A percentile compares a stretch with the other conserved stretches of the same genome.
These are phyloP conservation scores for Saturnia pavonia DNA, from an alignment of 2,888 invertebrate genomes.

Conservation along the genomic window DNA sequence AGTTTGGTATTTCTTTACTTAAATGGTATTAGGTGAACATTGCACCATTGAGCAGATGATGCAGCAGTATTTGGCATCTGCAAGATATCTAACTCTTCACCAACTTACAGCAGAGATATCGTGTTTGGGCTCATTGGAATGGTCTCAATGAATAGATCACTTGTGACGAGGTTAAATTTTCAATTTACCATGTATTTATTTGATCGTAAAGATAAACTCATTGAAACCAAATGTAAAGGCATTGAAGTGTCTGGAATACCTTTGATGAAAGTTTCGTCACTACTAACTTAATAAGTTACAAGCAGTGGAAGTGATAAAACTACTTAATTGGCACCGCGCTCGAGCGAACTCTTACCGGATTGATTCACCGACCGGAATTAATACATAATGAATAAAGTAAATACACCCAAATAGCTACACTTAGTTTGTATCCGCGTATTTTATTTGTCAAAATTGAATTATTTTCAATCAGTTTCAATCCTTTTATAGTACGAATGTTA, in stretches of 20 bases:
- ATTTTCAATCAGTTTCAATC: too few species aligned
- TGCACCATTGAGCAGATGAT: too few species aligned
- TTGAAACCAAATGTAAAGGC: not conserved
- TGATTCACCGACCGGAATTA: not conserved
- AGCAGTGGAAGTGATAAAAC: not conserved
- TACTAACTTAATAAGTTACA: constrained; percentile 1
- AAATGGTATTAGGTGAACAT: too few species aligned
- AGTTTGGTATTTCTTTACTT: too few species aligned
- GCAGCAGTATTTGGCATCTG: too few species aligned
- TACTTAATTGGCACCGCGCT: not conserved
- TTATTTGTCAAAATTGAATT: not conserved
- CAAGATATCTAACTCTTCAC: too few species aligned
- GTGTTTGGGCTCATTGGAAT: too few species aligned
- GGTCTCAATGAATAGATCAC: too few species aligned
- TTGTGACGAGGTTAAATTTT: too few species aligned
- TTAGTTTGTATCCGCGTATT: not conserved
- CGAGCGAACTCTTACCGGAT: not conserved
- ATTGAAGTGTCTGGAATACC: not conserved
- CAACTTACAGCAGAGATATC: too few species aligned
- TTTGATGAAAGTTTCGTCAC: not conserved
- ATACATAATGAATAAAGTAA: not conserved
- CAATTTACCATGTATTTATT: too few species aligned
- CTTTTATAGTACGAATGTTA: not conserved
- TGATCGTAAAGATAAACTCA: too few species aligned
- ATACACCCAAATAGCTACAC: not conserved